Evolutionary conservation across 2,888 invertebrate genomes (phyloP).

Genomic region (Pinctada fucata): DNA sequence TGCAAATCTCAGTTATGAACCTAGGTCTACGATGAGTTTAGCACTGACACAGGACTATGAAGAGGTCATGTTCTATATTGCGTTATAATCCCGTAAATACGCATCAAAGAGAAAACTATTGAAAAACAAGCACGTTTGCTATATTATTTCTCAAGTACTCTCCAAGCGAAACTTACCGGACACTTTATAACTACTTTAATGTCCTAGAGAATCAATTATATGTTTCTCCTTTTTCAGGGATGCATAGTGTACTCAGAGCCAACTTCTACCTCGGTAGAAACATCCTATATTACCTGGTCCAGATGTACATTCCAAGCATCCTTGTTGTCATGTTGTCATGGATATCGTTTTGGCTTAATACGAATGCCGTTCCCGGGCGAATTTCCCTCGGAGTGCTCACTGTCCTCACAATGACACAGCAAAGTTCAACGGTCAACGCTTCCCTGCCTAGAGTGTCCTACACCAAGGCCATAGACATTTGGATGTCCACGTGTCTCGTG

Average conservation of each 20-base stretch:
- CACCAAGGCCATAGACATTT: conserved; percentile 98
- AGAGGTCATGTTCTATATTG: no score
- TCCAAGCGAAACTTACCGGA: no score
- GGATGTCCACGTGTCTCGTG: conserved; percentile 97
- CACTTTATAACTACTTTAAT: no score
- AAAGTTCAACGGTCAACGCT: conserved; percentile 63
- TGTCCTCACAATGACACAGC: conserved; percentile 66
- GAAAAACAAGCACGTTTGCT: no score
- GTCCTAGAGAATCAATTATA: no score
- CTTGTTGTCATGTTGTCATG: conserved; percentile 68
- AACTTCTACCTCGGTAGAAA: conserved; percentile 97
- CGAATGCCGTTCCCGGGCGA: conserved; percentile 63
- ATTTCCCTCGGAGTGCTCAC: conserved; percentile 65
- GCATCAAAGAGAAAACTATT: no score
- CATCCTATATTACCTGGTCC: conserved; percentile 99
- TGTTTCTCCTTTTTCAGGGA: conserved; percentile 82
- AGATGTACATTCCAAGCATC: conserved; percentile 97
- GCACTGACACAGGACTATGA: no score
- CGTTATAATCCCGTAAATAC: no score
- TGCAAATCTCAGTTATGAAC: neutral
- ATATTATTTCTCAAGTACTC: no score
- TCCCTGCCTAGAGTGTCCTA: conserved; percentile 91
- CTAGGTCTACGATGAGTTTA: neutral
- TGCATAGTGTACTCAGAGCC: conserved; percentile 98
- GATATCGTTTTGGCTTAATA: conserved; percentile 69